A percentile compares a stretch with the other conserved stretches of the same genome.
These are phyloP conservation scores for Enteromius thamalakanensis DNA, from an alignment of 2,797 vertebrate genomes.

Conservation along the genomic window DNA sequence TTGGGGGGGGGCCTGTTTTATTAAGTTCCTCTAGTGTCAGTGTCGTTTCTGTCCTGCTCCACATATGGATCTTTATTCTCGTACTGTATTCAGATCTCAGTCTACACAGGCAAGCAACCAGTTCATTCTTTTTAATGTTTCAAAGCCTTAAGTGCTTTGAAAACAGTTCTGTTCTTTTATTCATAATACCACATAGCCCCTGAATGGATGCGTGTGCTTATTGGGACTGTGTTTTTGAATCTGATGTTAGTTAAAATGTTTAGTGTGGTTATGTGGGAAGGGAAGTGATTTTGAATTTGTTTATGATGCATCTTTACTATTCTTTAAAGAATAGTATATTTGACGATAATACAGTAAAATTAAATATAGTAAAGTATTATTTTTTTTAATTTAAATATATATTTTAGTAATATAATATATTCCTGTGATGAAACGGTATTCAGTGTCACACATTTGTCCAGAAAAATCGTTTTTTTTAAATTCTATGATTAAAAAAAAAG, in stretches of 20 bases:
- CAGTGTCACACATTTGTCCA: background rate
- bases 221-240: background rate
- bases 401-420: background rate
- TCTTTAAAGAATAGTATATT: background rate
- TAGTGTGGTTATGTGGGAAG: background rate
- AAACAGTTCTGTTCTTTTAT: constrained; percentile 34
- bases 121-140: constrained; percentile 33
- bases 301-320: background rate
- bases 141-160: constrained; percentile 37
- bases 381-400: background rate
- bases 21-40: background rate
- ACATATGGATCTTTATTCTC: background rate
- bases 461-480: background rate
- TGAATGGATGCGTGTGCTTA: background rate
- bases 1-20: background rate
- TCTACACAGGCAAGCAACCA: constrained; percentile 14
- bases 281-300: background rate
- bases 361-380: background rate
- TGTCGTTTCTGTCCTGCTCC: background rate
- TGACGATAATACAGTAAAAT: background rate
- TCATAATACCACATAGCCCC: constrained; percentile 15
- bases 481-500: background rate
- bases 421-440: background rate
- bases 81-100: constrained; percentile 13
- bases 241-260: background rate